Conservation (phyloP, 2,113 vertebrate species). For the Callospermophilus lateralis region DNA sequence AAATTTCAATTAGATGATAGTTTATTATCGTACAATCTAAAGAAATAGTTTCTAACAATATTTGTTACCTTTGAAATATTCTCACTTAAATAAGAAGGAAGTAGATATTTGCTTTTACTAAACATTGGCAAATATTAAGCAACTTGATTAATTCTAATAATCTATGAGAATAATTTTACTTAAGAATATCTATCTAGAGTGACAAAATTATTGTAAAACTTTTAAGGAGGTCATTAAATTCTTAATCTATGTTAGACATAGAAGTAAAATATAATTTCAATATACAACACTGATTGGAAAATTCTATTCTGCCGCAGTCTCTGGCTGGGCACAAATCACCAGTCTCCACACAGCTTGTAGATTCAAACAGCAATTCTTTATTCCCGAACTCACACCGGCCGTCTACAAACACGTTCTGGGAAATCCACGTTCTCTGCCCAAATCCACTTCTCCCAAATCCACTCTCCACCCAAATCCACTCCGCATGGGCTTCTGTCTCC, state of each 20-base stretch:
- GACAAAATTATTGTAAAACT: neutral
- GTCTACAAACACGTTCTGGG: too few relatives aligned
- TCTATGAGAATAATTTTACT: neutral
- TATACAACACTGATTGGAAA: constrained; percentile 71
- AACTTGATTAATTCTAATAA: constrained; percentile 31
- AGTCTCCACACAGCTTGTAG: too few relatives aligned
- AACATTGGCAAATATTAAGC: constrained; percentile 30
- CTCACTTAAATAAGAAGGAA: neutral
- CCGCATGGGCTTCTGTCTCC: too few relatives aligned
- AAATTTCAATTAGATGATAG: neutral
- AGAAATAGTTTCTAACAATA: neutral
- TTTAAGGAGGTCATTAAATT: constrained; percentile 68
- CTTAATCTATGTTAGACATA: constrained; percentile 53
- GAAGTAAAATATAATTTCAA: constrained; percentile 74
- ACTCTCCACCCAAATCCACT: too few relatives aligned
- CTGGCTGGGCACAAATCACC: too few relatives aligned
- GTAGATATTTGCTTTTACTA: neutral
- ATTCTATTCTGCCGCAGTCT: too few relatives aligned
- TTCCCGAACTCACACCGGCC: too few relatives aligned
- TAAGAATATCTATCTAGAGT: constrained; percentile 43
- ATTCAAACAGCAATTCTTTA: too few relatives aligned
- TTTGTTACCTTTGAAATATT: constrained; percentile 6
- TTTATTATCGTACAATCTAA: neutral
- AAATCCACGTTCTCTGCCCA: too few relatives aligned
- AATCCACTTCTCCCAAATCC: too few relatives aligned